These are phyloP conservation scores for Meiosimyza platycephala DNA, from an alignment of 2,888 invertebrate species.

Conservation along the genomic window DNA sequence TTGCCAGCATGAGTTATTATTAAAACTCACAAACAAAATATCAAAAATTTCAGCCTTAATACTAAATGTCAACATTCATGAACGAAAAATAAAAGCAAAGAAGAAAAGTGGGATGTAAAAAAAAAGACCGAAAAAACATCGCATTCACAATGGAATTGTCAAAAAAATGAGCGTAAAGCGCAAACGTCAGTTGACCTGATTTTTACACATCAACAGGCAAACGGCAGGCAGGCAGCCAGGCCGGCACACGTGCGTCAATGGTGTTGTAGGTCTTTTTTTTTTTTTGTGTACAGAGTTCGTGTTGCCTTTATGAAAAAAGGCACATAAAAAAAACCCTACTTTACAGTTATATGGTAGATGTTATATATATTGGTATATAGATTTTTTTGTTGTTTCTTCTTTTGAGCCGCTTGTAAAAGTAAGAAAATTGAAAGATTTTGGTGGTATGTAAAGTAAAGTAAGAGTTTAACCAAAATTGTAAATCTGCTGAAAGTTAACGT, in stretches of 20 bases:
- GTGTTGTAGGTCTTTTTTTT: background rate
- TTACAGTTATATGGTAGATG: too few relatives aligned
- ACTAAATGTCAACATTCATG: slow-evolving; percentile 12
- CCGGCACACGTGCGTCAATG: slow-evolving; percentile 3
- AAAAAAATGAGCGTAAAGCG: background rate
- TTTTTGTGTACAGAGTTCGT: background rate
- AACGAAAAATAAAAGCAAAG: slow-evolving; percentile 5
- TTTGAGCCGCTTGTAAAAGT: too few relatives aligned
- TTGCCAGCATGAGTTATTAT: background rate
- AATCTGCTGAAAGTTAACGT: too few relatives aligned
- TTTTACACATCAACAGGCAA: slow-evolving; percentile 18
- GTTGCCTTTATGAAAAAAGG: background rate
- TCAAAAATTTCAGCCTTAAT: background rate
- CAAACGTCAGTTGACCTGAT: slow-evolving; percentile 22
- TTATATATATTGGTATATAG: too few relatives aligned
- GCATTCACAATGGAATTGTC: background rate
- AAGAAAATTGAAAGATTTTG: too few relatives aligned
- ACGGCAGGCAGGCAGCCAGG: too few relatives aligned
- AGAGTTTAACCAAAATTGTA: too few relatives aligned
- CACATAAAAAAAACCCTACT: background rate
- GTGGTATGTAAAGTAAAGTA: too few relatives aligned
- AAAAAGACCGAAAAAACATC: background rate
- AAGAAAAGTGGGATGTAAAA: background rate
- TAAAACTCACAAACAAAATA: background rate
- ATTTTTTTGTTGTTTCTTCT: too few relatives aligned